Evolutionary conservation across 2,113 vertebrate species (phyloP).

Genomic region (Barnardius zonarius): DNA sequence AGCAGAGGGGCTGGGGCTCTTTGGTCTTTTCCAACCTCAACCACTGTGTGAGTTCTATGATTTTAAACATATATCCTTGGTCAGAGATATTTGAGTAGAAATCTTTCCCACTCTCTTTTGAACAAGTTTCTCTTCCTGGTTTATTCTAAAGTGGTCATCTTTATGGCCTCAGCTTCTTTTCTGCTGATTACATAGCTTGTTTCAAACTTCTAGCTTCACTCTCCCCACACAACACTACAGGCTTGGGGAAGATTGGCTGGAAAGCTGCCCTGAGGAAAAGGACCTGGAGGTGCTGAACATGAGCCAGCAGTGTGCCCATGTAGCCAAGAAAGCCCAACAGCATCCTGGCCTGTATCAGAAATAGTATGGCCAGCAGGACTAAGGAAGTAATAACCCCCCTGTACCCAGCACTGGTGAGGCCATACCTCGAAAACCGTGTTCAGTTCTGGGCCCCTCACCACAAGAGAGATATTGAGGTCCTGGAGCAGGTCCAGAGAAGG

Average conservation of each 20-base stretch:
- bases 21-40: not conserved
- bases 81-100: not conserved
- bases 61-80: not conserved
- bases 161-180: not conserved
- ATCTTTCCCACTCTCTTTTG: not conserved
- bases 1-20: not conserved
- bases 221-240: not conserved
- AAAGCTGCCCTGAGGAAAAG: not conserved
- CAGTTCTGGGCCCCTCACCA: not conserved
- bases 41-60: not conserved
- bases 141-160: not conserved
- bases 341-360: not conserved
- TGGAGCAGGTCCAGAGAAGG: not conserved
- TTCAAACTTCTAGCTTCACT: not conserved
- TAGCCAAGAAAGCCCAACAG: not conserved
- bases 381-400: not conserved
- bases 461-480: not conserved
- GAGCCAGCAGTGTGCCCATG: not conserved
- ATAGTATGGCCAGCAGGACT: not conserved
- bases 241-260: not conserved
- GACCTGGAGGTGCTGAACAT: not conserved
- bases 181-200: not conserved
- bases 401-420: not conserved
- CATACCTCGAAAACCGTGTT: not conserved
- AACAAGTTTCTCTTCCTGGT: not conserved